Evolutionary conservation across 2,113 vertebrate species (phyloP).

Genomic region (Emydocephalus ijimae): DNA sequence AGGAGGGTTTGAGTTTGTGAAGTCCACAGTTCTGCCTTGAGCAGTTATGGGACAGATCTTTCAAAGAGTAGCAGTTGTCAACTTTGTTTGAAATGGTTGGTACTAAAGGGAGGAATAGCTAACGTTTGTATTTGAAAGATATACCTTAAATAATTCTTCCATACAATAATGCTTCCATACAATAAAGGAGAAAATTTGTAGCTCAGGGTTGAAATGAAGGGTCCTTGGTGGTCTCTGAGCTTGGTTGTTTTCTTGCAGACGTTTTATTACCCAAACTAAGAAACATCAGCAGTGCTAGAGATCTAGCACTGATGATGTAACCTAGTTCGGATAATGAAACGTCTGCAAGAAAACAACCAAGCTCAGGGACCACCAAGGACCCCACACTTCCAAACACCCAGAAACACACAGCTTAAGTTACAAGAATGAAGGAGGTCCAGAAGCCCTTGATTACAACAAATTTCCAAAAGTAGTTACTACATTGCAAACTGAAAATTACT

Average conservation of each 20-base stretch:
- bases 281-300: not conserved
- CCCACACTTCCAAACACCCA: slow-evolving; percentile 63
- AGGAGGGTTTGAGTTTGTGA: not conserved
- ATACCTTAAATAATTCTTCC: not conserved
- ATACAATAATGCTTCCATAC: slow-evolving; percentile 56
- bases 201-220: not conserved
- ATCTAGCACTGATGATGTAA: not conserved
- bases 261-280: not conserved
- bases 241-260: no score
- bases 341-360: not conserved
- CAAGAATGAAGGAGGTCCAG: not conserved
- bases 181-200: not conserved
- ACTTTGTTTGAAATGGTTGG: not conserved
- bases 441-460: not conserved
- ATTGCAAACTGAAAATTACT: not conserved
- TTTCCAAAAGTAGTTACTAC: not conserved
- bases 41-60: not conserved
- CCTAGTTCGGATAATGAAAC: not conserved
- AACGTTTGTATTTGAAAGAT: not conserved
- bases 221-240: no score
- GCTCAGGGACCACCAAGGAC: not conserved
- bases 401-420: slow-evolving; percentile 29
- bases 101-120: not conserved
- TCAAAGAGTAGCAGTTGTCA: no score
- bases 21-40: not conserved